Evolutionary conservation across 2,797 vertebrate genomes (phyloP).

Genomic region (Cryptoprocta ferox): DNA sequence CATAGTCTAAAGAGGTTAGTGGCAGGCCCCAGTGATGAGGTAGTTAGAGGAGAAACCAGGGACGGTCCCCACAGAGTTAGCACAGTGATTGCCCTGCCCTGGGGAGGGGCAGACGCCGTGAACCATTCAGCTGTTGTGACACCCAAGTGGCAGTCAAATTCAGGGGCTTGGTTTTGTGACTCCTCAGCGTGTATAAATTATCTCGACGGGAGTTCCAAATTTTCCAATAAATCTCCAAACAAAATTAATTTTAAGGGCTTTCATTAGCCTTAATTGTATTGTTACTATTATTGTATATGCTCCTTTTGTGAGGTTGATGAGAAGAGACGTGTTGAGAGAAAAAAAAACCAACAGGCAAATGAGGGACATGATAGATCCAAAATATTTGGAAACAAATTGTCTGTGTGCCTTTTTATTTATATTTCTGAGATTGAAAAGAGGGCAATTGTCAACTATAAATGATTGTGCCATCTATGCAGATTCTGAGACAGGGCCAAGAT

Average conservation of each 20-base stretch:
- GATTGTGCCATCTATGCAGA: background rate
- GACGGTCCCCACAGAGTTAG: background rate
- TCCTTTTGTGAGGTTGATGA: conserved; percentile 19
- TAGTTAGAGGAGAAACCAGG: background rate
- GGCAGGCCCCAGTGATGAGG: background rate
- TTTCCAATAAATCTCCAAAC: conserved; percentile 50
- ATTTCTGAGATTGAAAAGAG: background rate
- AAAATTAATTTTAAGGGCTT: conserved; percentile 69
- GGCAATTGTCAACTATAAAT: background rate
- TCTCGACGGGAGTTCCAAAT: conserved; percentile 51
- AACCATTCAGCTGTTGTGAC: background rate
- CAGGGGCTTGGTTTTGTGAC: background rate
- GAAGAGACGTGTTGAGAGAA: conserved; percentile 11
- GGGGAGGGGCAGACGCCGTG: background rate
- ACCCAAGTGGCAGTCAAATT: background rate
- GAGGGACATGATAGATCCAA: background rate
- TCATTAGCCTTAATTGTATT: conserved; percentile 63
- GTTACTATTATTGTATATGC: conserved; percentile 48
- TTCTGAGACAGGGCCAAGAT: background rate
- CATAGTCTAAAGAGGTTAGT: conserved; percentile 10
- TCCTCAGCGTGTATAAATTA: conserved; percentile 41
- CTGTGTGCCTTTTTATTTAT: background rate
- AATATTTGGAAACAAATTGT: background rate
- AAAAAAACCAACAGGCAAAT: background rate
- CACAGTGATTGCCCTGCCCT: background rate